Evolutionary conservation across 92 coral and sea anemone genomes (phyloP), one percentile per base, ranked within the genome.

Genomic region (Actinernus sp.): DNA sequence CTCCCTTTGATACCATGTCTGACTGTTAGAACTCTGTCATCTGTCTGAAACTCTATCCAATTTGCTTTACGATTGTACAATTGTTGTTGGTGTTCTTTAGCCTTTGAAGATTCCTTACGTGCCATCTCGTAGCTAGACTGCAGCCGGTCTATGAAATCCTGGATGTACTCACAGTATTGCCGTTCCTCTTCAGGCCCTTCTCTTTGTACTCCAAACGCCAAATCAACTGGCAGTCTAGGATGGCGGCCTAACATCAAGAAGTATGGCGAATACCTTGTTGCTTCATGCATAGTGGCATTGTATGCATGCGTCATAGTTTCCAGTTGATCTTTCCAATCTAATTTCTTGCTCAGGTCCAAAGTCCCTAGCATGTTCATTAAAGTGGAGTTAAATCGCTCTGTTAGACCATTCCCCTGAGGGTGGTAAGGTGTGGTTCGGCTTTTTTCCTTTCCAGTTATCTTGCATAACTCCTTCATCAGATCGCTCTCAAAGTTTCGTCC

Each of bases 341-440:
- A 16, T 41, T 61, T 61, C 52, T 61, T 40, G 14, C 4, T 26
- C 44, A 53, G 67, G 7, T 61, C 67, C 32, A 61, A 16, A 2
- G 65, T 59, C 10, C 65, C 65, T 20, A 59, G 17, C 65, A 59
- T 59, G 28, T 59, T 59, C 33, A 59, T 1, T 22, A 58, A 38
- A 2, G 65, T 58, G 7, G 34, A 23, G 34, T 52, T 59, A 2
- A 59, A 59, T 21, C 65, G 49, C 40, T 59, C 65, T 10, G 65
- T 59, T 1, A 59, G 18, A 17, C 65, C 65, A 38, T 59, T 59
- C 30, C 65, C 65, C n/a, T 59, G 65, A 1, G 51, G 65, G 18
- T 80, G 90, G 31, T 76, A 83, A 2, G 90, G 74, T 1, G 78
- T 85, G 13, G 83, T 83, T 75, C 64, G 17, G 65, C 67, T 38